phyloP scores from a whole-genome alignment of 1,140 invertebrate genomes.

The Aphelenchoides fujianensis region DNA sequence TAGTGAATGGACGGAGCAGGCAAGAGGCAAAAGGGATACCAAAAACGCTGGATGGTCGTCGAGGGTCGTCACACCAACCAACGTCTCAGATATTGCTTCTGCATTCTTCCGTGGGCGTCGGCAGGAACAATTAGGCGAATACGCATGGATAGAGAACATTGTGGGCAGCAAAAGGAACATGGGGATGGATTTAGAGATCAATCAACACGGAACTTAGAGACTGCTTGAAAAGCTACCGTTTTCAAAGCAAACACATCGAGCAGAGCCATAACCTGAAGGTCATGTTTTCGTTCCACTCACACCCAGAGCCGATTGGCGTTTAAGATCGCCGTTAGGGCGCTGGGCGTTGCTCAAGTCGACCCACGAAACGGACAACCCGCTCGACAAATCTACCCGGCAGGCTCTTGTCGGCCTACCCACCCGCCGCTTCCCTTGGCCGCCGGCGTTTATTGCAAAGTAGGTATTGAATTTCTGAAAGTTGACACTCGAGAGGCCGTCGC shows the following conservation, averaged over 20 bases:
- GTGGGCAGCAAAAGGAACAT: not conserved
- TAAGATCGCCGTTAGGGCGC: too few relatives aligned
- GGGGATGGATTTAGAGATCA: too few relatives aligned
- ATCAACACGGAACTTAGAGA: too few relatives aligned
- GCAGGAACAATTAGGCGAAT: not conserved
- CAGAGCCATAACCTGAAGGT: too few relatives aligned
- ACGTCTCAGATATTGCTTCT: not conserved
- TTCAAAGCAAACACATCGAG: not conserved
- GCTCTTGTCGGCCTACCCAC: not conserved
- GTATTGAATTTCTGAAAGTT: constrained; percentile 1
- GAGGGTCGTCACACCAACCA: not conserved
- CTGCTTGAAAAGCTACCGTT: not conserved
- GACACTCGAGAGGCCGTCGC: not conserved
- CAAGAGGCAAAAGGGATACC: too few relatives aligned
- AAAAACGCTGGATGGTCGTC: not conserved
- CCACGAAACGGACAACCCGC: not conserved
- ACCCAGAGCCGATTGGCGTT: constrained; percentile 1
- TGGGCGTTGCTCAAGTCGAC: not conserved
- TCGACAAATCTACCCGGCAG: not conserved
- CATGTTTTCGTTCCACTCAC: not conserved
- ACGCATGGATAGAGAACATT: not conserved
- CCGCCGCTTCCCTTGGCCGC: not conserved
- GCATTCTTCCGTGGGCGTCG: not conserved
- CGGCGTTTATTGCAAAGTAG: too few relatives aligned
- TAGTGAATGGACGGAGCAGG: too few relatives aligned